Base-by-base conservation (phyloP, 1,140 invertebrate species). In the Zaprionus africanus region DNA sequence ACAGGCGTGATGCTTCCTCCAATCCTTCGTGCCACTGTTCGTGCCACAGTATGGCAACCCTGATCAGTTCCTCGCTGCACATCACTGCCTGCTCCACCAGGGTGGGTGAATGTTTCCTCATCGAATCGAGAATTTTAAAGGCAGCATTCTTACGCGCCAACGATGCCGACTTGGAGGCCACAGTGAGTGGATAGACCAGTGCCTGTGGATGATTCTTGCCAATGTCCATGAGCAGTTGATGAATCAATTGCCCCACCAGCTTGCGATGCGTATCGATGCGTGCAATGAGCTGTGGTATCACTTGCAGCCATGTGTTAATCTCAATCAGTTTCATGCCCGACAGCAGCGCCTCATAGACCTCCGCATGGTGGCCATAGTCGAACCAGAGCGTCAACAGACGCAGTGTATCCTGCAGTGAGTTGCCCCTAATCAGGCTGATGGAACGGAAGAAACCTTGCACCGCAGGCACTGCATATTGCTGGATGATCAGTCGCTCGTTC, bases 1-100 rank as follows among this genome's bases (percentile, higher is more conserved):
- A 99, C 5, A 99, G 94, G 71, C 97, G 93, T 13, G 98, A 99
- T 0, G 99, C 99, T 94, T 99, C 99, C 93, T 99, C 99, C 9
- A 99, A 92, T 0, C 98, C 98, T 93, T 99, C 99, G 92, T 99
- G 98, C 99, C 99, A 99, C 76, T 99, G 96, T 93, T 99, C 99
- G 93, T 99, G 99, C 99, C 99, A 99, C 1, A 99, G 93, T 70
- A 99, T 99, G 6, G 99, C 99, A 0, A 99, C 98, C 64, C 99
- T 94, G 59, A 99, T 99, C 24, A 99, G 93, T 93, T 99, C 99
- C 83, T 99, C 98, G 76, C 98, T 99, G 26, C 97, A 97, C 96
- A 96, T 96, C 79, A 98, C 95, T 0, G 98, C 98, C 93, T 99
- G 98, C 80, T 97, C 96, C 0, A 99, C 99, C 38, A 99, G 93